phyloP scores from a whole-genome alignment of 2,888 invertebrate genomes.

The Gibbula magus region DNA sequence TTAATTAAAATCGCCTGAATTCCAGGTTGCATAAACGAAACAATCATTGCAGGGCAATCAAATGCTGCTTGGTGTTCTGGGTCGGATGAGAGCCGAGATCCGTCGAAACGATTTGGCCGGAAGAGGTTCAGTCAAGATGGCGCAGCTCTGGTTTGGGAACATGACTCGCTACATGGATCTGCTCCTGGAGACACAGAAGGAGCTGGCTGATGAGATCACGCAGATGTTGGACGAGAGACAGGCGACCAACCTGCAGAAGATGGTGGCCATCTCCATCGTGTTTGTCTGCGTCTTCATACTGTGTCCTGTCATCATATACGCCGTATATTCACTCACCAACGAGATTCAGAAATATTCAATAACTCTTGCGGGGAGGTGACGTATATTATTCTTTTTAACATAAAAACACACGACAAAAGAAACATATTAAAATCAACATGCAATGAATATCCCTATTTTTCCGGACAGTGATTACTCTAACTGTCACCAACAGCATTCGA shows the following conservation, averaged over 20 bases:
- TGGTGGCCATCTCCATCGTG: constrained; percentile 58
- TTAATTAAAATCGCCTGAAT: background rate
- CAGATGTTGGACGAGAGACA: constrained; percentile 45
- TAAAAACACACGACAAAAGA: too few species aligned
- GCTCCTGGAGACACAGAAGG: constrained; percentile 34
- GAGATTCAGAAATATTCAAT: constrained; percentile 67
- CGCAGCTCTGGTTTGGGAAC: constrained; percentile 62
- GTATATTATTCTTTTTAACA: background rate
- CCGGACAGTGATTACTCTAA: too few species aligned
- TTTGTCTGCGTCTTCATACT: constrained; percentile 57
- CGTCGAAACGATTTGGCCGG: constrained; percentile 49
- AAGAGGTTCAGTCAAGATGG: constrained; percentile 52
- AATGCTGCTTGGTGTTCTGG: constrained; percentile 36
- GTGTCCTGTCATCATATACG: constrained; percentile 60
- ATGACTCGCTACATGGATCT: constrained; percentile 56
- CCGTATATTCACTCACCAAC: constrained; percentile 60
- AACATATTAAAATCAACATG: too few species aligned
- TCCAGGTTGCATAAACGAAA: background rate
- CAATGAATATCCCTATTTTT: too few species aligned
- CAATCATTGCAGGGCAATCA: constrained; percentile 31
- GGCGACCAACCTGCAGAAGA: constrained; percentile 49
- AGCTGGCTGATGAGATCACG: constrained; percentile 38
- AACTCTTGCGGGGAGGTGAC: constrained; percentile 65
- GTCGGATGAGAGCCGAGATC: constrained; percentile 53
- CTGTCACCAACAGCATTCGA: too few species aligned